Base-by-base conservation (phyloP, 2,797 vertebrate genomes). In the Gorsachius magnificus region DNA sequence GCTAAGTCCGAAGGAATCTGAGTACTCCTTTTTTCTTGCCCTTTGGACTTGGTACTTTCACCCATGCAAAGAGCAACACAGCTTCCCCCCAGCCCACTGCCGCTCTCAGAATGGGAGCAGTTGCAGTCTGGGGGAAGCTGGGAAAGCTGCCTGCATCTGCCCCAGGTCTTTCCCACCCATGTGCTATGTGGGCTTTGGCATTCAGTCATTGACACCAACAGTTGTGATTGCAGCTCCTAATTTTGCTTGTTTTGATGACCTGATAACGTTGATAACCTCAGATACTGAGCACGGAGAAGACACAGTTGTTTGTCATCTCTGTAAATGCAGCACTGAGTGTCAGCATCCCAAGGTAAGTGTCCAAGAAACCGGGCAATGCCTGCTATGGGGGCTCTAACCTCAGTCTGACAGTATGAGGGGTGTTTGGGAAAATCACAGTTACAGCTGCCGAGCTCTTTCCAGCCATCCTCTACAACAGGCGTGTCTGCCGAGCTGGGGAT, bases 41-140 rank as follows among this genome's bases (percentile, higher is more conserved):
- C 50, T 75, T 48, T 79, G 26, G 54, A 51, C 64, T 71, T 46
- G 8, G 26, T 71, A 28, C 33, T 78, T 93, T 60, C 29, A 33
- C 38, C 58, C 35, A n/a, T 25, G 45, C 50, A 75, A 82, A 95
- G 26, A 25, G 45, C 53, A 85, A 13, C 53, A 26, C 0, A 0
- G 25, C 16, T 75, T 25, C 25, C 10, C 8, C 12, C 1, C 0
- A 69, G 50, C n/a, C n/a, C 31, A 36, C 8, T n/a, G 7, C 28
- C 5, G 5, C 26, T 22, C 26, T 63, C 29, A 50, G 35, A 85
- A 50, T 4, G 36, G 41, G 35, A 45, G 58, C 76, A 60, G 9
- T 10, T 11, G 45, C 0, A 0, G 16, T 22, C 33, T 38, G 31
- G 29, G 29, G 29, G 53, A 64, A 56, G 64, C 3, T 3, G 74